Evolutionary conservation across 2,797 vertebrate genomes (phyloP), one percentile per base, ranked within the genome.

Genomic region (Echiichthys vipera): DNA sequence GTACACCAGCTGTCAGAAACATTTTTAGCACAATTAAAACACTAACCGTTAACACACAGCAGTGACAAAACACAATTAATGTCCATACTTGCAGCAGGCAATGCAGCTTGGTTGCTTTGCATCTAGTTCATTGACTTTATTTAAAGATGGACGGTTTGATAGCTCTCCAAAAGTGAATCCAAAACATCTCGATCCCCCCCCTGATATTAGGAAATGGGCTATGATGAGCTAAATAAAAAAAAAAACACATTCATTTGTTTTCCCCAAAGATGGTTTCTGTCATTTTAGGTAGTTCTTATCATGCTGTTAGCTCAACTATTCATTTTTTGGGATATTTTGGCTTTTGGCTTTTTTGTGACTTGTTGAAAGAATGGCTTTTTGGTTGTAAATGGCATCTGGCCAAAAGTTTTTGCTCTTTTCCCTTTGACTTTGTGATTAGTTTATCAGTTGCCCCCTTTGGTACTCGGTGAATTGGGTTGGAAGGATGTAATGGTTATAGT

Each of bases 1-100:
- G 40, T 12, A 30, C 63, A 30, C 22, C 49, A 75, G 54, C 61
- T 66, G 70, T 56, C 51, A 51, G 65, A 64, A 69, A 65, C 29
- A 0, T 25, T 22, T 34, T 9, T 29, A 2, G 46, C 43, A 65
- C 45, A 37, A 18, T 24, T 40, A 8, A 43, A 65, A 56, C 14
- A 3, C 32, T 10, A 42, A 40, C 2, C 14, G 34, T 36, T 5
- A 36, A 36, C 34, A 12, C 34, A 36, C 34, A 36, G 34, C 34
- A 14, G 43, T 22, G 32, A 67, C 30, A 27, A 7, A 40, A 46
- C 25, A 14, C 10, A 22, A n/a, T 20, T 5, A n/a, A 22, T 7
- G 25, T 55, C 13, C 14, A 7, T 18, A 9, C 14, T 1, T 20
- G 49, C 14, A 1, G 22, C 7, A 7, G 45, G 27, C 29, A 24